Percentiles rank a stretch among this genome's conserved stretches.
phyloP scores from a whole-genome alignment of 2,888 invertebrate genomes.

The Leucophora obtusa region DNA sequence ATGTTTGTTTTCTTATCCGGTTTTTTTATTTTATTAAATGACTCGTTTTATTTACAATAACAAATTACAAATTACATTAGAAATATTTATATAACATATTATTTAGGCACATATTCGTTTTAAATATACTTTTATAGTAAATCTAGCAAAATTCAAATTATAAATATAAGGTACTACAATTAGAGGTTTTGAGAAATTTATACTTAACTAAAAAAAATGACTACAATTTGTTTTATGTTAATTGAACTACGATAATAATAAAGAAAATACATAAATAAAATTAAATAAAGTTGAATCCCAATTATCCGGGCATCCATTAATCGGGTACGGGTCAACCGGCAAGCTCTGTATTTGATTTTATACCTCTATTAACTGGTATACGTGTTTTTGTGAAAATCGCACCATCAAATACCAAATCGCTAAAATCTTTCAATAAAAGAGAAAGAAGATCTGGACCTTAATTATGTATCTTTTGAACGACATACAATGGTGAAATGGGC shows the following conservation, averaged over 20 bases:
- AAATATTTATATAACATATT: slow-evolving; percentile 11
- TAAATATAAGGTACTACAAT: slow-evolving; percentile 36
- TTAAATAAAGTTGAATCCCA: slow-evolving; percentile 11
- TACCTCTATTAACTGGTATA: too few relatives aligned
- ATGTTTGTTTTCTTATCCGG: slow-evolving; percentile 14
- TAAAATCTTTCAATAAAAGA: too few relatives aligned
- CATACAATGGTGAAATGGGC: too few relatives aligned
- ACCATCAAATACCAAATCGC: too few relatives aligned
- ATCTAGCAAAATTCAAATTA: slow-evolving; percentile 29
- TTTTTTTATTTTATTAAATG: slow-evolving; percentile 31
- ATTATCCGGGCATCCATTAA: too few relatives aligned
- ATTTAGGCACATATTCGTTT: slow-evolving; percentile 46
- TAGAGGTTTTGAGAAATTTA: slow-evolving; percentile 14
- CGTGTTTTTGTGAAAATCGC: too few relatives aligned
- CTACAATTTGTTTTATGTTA: background rate
- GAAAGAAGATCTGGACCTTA: too few relatives aligned
- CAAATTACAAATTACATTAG: slow-evolving; percentile 34
- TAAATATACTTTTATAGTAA: slow-evolving; percentile 12
- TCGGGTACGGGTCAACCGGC: too few relatives aligned
- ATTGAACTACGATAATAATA: slow-evolving; percentile 25
- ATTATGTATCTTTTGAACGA: too few relatives aligned
- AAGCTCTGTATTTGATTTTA: too few relatives aligned
- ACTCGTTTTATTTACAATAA: slow-evolving; percentile 56
- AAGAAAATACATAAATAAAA: slow-evolving; percentile 8
- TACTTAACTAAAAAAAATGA: slow-evolving; percentile 1